phyloP scores from a whole-genome alignment of 2,797 vertebrate species.

The Oryzias dopingdopingensis region DNA sequence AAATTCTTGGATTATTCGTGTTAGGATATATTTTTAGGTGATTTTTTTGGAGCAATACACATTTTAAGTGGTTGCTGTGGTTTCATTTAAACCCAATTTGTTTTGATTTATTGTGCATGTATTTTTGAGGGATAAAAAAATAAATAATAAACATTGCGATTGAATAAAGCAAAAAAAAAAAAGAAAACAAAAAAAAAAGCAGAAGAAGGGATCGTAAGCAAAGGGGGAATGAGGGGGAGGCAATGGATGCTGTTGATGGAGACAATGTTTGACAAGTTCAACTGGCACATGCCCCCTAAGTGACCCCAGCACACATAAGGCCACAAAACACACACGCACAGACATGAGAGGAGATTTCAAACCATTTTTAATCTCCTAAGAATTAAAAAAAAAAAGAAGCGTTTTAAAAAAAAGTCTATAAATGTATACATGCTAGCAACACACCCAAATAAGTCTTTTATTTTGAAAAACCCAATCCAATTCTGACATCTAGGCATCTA shows the following conservation, averaged over 20 bases:
- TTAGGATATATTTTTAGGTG: too few species aligned
- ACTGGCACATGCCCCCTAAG: slow-evolving; percentile 29
- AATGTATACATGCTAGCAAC: too few species aligned
- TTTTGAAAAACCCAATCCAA: too few species aligned
- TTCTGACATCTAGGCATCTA: neutral
- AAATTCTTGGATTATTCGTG: too few species aligned
- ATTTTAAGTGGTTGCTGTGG: too few species aligned
- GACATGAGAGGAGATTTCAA: neutral
- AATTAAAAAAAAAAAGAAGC: too few species aligned
- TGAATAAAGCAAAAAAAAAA: slow-evolving; percentile 10
- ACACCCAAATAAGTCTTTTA: too few species aligned
- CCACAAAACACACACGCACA: slow-evolving; percentile 1
- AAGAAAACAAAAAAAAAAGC: slow-evolving; percentile 1
- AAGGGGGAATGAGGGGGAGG: slow-evolving; percentile 14
- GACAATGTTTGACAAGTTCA: slow-evolving; percentile 56
- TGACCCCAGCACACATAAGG: slow-evolving; percentile 6
- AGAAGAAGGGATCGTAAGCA: neutral
- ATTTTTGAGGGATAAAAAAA: neutral
- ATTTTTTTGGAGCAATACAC: too few species aligned
- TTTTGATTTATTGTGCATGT: neutral
- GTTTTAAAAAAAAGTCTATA: too few species aligned
- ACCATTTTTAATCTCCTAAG: too few species aligned
- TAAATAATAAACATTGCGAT: neutral
- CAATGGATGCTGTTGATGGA: slow-evolving; percentile 18
- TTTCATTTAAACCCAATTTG: too few species aligned